phyloP scores from a whole-genome alignment of 2,888 invertebrate genomes.

The Eumerus sabulonum region DNA sequence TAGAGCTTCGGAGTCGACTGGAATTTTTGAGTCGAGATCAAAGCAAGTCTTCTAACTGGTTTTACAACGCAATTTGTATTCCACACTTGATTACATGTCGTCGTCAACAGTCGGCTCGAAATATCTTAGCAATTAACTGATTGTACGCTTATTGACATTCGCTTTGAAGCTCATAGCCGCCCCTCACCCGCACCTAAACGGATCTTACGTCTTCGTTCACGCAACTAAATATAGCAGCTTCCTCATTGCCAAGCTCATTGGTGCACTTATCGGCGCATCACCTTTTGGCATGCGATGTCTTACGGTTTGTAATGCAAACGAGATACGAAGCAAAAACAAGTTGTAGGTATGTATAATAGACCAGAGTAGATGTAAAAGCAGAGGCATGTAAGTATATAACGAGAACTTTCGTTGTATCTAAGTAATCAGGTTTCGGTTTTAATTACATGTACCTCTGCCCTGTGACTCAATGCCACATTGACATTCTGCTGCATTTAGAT shows the following conservation, averaged over 20 bases:
- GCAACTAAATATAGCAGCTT: constrained; percentile 57
- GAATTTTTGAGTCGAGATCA: too few relatives aligned
- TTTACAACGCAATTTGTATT: too few relatives aligned
- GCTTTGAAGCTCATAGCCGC: background rate
- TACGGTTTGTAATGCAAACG: constrained; percentile 49
- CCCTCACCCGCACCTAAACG: background rate
- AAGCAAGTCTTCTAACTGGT: too few relatives aligned
- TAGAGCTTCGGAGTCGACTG: too few relatives aligned
- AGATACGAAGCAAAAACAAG: constrained; percentile 19
- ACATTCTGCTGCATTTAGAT: constrained; percentile 40
- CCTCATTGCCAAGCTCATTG: constrained; percentile 47
- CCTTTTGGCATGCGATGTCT: constrained; percentile 10
- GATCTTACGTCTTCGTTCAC: constrained; percentile 37
- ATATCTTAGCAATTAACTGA: constrained; percentile 11
- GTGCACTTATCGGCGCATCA: background rate
- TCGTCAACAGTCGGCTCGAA: background rate
- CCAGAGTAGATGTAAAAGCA: too few relatives aligned
- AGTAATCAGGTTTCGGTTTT: constrained; percentile 1
- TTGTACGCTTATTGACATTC: constrained; percentile 29
- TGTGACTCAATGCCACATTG: constrained; percentile 48
- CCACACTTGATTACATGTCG: too few relatives aligned
- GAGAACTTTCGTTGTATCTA: background rate
- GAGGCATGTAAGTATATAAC: too few relatives aligned
- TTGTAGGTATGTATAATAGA: too few relatives aligned
- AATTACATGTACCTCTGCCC: constrained; percentile 10